phyloP scores from a whole-genome alignment of 2,888 invertebrate genomes.

The Hydriomena furcata region DNA sequence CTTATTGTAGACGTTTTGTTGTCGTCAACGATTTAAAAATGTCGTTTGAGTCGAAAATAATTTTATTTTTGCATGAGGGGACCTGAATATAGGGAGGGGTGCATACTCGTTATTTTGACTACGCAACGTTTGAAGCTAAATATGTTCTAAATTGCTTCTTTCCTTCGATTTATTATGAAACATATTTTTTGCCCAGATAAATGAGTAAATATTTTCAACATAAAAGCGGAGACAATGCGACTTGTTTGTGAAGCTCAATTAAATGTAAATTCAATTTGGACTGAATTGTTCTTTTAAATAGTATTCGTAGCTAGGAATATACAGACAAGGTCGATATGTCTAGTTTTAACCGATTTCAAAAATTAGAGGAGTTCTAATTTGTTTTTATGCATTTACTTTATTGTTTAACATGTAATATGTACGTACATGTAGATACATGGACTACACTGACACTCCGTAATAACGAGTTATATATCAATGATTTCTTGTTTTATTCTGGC shows the following conservation, averaged over 20 bases:
- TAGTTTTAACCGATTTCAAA: too few relatives aligned
- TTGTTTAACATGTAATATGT: too few relatives aligned
- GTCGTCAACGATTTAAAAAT: constrained; percentile 56
- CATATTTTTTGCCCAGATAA: constrained; percentile 36
- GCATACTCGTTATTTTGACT: constrained; percentile 67
- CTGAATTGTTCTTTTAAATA: constrained; percentile 23
- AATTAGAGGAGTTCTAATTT: too few relatives aligned
- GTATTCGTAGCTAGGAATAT: constrained; percentile 16
- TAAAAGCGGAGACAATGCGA: constrained; percentile 33
- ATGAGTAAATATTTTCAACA: constrained; percentile 37
- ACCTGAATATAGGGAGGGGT: constrained; percentile 47
- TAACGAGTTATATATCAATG: too few relatives aligned
- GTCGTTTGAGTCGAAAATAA: constrained; percentile 64
- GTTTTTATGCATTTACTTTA: too few relatives aligned
- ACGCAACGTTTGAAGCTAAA: constrained; percentile 62
- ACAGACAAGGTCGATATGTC: constrained; percentile 6
- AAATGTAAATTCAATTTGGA: constrained; percentile 30
- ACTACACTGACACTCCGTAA: too few relatives aligned
- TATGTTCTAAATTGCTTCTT: constrained; percentile 69
- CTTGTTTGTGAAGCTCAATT: constrained; percentile 31
- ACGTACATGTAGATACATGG: too few relatives aligned
- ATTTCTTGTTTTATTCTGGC: too few relatives aligned
- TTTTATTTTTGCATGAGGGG: constrained; percentile 64
- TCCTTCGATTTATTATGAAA: constrained; percentile 45
- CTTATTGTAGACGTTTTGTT: constrained; percentile 41